phyloP scores from a whole-genome alignment of 2,113 vertebrate genomes.

The Dicerorhinus sumatrensis region DNA sequence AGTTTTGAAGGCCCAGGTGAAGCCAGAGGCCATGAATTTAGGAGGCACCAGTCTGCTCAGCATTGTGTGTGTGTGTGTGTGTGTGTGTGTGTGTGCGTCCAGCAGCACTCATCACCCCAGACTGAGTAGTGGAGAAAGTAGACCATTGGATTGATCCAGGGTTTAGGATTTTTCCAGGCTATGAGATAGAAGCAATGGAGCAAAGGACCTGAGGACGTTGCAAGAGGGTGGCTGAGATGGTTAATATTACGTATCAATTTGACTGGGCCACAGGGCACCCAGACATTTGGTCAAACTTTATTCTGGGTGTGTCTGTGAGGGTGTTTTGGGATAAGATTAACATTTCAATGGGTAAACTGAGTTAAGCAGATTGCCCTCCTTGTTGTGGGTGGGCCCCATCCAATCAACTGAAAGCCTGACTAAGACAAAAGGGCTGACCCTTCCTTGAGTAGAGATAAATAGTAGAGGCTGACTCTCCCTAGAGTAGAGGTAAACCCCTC shows the following conservation, averaged over 20 bases:
- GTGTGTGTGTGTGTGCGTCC: background rate
- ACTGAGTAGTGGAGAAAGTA: background rate
- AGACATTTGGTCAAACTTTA: background rate
- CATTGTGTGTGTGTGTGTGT: too few relatives aligned
- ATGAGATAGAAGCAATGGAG: background rate
- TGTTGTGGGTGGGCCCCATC: background rate
- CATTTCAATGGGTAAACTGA: background rate
- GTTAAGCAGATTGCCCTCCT: background rate
- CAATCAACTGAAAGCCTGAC: background rate
- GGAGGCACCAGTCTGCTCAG: background rate
- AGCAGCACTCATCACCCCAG: background rate
- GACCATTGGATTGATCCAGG: background rate
- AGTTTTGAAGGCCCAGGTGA: background rate
- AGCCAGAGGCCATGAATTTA: background rate
- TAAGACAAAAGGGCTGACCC: background rate
- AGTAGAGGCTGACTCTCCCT: background rate
- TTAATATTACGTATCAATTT: background rate
- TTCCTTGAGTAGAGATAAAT: background rate
- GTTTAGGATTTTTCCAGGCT: background rate
- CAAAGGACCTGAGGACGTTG: background rate
- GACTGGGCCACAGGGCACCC: background rate
- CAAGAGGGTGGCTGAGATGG: too few relatives aligned
- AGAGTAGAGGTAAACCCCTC: background rate
- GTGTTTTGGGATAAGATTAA: background rate
- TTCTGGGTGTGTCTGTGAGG: background rate